These are phyloP conservation scores for Halichoeres trimaculatus DNA, from an alignment of 2,113 vertebrate species.

Conservation along the genomic window DNA sequence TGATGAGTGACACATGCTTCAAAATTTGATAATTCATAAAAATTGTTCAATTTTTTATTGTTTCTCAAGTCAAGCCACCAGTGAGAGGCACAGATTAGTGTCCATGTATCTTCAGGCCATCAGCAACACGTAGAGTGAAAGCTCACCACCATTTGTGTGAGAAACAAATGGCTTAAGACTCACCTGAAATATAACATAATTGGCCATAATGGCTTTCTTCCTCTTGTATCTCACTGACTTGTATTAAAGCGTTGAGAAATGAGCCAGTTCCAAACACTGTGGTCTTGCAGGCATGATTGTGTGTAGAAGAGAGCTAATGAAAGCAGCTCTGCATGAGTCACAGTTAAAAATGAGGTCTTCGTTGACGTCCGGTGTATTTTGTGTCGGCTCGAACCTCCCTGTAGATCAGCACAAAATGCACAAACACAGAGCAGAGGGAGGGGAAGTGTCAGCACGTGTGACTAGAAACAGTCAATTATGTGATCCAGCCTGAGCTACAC, in stretches of 20 bases:
- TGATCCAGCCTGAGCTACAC: not conserved
- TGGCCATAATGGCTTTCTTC: constrained; percentile 13
- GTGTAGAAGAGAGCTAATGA: constrained; percentile 27
- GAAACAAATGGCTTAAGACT: constrained; percentile 19
- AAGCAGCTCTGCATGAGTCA: constrained; percentile 45
- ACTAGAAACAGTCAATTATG: constrained; percentile 7
- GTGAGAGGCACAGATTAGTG: not conserved
- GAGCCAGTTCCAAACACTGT: constrained; percentile 29
- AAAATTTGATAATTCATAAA: not conserved
- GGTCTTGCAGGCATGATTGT: constrained; percentile 17
- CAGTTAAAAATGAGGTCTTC: constrained; percentile 87
- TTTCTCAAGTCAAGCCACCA: not conserved
- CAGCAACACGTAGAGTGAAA: constrained; percentile 7
- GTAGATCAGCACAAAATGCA: constrained; percentile 24
- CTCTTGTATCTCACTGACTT: constrained; percentile 34
- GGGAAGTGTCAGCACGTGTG: not conserved
- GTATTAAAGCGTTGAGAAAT: constrained; percentile 32
- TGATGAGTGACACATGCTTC: not conserved
- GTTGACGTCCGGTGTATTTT: constrained; percentile 91
- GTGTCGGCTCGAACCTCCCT: constrained; percentile 94
- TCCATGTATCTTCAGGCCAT: constrained; percentile 4
- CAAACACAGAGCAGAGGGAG: constrained; percentile 26
- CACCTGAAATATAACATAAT: constrained; percentile 30
- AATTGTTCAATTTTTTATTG: constrained; percentile 5
- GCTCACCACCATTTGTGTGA: not conserved